Conservation (phyloP, 2,888 invertebrate genomes). For the Stenichneumon culpator region DNA sequence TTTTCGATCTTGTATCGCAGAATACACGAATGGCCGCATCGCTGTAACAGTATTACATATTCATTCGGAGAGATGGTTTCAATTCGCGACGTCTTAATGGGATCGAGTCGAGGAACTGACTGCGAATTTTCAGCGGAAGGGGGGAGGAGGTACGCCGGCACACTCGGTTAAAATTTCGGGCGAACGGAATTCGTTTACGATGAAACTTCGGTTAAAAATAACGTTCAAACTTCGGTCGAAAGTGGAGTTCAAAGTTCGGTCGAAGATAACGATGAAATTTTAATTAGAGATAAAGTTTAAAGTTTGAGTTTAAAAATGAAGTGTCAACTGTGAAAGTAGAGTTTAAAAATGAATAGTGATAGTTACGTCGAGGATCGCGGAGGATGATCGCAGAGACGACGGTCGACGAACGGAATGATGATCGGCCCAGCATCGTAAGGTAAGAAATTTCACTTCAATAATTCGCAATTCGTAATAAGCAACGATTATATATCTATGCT, state of each 20-base stretch:
- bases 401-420: too few relatives aligned
- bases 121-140: not conserved
- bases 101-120: not conserved
- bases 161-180: not conserved
- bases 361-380: too few relatives aligned
- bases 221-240: not conserved
- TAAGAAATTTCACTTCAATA: too few relatives aligned
- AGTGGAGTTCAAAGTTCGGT: not conserved
- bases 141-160: not conserved
- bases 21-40: not conserved
- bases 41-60: not conserved
- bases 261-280: too few relatives aligned
- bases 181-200: not conserved
- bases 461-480: too few relatives aligned
- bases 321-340: too few relatives aligned
- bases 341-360: too few relatives aligned
- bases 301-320: too few relatives aligned
- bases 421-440: too few relatives aligned
- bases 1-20: not conserved
- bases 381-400: too few relatives aligned
- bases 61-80: not conserved
- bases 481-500: too few relatives aligned
- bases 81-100: constrained; percentile 3
- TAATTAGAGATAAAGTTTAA: too few relatives aligned
- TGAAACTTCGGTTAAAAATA: not conserved